Percentiles rank a stretch among this genome's conserved stretches.
phyloP scores from a whole-genome alignment of 2,888 invertebrate species.

The Drosophila dives region DNA sequence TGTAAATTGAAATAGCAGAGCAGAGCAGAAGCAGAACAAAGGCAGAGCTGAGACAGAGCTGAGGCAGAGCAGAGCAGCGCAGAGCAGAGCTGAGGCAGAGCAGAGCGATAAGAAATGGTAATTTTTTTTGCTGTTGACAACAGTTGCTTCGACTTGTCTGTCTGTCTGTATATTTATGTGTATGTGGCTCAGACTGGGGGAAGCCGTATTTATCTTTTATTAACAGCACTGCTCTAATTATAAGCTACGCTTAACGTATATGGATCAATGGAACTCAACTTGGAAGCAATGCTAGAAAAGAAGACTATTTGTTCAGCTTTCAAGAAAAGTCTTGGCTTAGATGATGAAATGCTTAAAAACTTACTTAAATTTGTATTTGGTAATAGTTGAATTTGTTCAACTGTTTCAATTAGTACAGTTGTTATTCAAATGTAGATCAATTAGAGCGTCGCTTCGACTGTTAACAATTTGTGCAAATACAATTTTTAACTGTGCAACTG shows the following conservation, averaged over 20 bases:
- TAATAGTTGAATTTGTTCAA: background rate
- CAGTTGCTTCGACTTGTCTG: constrained; percentile 7
- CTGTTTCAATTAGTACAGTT: constrained; percentile 1
- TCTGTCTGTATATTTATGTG: background rate
- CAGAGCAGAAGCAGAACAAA: background rate
- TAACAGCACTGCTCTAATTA: constrained; percentile 51
- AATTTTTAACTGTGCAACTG: background rate
- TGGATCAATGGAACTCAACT: constrained; percentile 24
- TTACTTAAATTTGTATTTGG: background rate
- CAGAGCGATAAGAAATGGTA: constrained; percentile 65
- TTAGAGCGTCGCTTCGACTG: constrained; percentile 3
- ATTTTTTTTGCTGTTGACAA: constrained; percentile 32
- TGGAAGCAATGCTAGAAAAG: background rate
- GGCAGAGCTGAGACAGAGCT: background rate
- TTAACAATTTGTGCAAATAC: background rate
- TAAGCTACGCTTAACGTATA: constrained; percentile 2
- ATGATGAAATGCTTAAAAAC: background rate
- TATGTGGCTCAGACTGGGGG: constrained; percentile 16
- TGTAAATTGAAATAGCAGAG: constrained; percentile 65
- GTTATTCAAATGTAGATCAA: constrained; percentile 40
- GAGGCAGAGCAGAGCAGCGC: background rate
- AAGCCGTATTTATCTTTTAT: constrained; percentile 52
- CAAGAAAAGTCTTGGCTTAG: background rate
- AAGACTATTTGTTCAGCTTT: background rate
- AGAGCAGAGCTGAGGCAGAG: background rate